Conservation (phyloP, 2,797 vertebrate species). For the Paratrypauchen microcephalus region DNA sequence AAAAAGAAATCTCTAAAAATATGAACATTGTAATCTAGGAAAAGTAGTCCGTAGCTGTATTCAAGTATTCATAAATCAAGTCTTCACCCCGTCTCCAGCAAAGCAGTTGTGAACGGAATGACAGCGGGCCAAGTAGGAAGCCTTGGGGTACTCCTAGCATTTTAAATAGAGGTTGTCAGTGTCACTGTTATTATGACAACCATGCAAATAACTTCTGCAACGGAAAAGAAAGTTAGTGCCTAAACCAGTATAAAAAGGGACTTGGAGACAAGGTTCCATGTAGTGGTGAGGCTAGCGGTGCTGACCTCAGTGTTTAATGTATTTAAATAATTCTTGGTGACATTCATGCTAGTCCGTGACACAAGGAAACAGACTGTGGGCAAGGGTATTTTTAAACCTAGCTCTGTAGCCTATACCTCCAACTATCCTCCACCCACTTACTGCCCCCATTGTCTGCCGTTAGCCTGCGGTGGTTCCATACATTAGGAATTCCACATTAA, state of each 20-base stretch:
- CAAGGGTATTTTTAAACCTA: constrained; percentile 51
- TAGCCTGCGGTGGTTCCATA: constrained; percentile 7
- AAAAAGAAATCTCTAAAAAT: neutral
- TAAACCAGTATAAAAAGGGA: constrained; percentile 19
- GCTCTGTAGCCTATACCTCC: constrained; percentile 35
- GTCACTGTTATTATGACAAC: constrained; percentile 9
- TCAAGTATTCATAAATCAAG: neutral
- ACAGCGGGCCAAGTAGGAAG: neutral
- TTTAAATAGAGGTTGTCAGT: neutral
- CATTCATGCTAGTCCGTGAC: constrained; percentile 40
- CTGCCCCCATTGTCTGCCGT: neutral
- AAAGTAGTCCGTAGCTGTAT: neutral
- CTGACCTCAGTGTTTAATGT: constrained; percentile 48
- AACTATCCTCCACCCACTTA: constrained; percentile 11
- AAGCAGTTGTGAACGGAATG: neutral
- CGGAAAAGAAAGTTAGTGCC: neutral
- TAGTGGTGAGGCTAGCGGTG: constrained; percentile 25
- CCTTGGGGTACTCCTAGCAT: neutral
- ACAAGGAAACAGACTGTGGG: constrained; percentile 33
- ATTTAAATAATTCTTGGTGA: constrained; percentile 59
- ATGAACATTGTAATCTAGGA: neutral
- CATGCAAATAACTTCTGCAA: neutral
- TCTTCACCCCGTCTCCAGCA: neutral
- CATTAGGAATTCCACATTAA: constrained; percentile 14
- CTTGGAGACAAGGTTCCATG: constrained; percentile 37